Conservation (phyloP, 2,113 vertebrate genomes). For the Australoheros scitulus region DNA sequence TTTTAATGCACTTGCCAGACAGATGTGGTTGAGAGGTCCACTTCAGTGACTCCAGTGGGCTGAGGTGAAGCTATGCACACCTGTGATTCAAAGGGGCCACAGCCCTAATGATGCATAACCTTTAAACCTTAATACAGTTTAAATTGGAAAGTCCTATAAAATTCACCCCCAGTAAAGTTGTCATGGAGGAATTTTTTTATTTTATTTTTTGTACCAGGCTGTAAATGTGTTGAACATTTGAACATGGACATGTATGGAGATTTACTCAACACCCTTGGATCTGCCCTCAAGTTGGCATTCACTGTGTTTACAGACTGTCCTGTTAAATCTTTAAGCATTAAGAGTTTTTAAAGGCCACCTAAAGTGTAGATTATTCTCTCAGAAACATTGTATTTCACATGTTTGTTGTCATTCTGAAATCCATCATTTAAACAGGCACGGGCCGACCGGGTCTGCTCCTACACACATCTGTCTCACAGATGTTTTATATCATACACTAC, state of each 20-base stretch:
- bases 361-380: neutral
- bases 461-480: neutral
- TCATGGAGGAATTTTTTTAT: no score
- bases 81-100: no score
- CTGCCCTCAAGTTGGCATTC: neutral
- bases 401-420: neutral
- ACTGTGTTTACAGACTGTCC: no score
- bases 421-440: neutral
- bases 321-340: neutral
- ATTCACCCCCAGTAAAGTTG: no score
- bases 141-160: no score
- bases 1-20: no score
- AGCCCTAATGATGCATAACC: no score
- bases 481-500: conserved; percentile 2
- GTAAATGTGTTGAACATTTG: neutral
- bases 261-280: neutral
- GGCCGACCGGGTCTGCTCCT: neutral
- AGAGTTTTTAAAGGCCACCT: neutral
- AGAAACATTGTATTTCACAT: neutral
- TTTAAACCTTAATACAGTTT: no score
- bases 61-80: no score
- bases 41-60: no score
- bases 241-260: neutral
- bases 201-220: neutral
- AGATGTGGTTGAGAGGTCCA: no score